Percentiles rank a stretch among this genome's conserved stretches.
Conservation (phyloP, 2,113 vertebrate genomes). For the Carassius carassius region DNA sequence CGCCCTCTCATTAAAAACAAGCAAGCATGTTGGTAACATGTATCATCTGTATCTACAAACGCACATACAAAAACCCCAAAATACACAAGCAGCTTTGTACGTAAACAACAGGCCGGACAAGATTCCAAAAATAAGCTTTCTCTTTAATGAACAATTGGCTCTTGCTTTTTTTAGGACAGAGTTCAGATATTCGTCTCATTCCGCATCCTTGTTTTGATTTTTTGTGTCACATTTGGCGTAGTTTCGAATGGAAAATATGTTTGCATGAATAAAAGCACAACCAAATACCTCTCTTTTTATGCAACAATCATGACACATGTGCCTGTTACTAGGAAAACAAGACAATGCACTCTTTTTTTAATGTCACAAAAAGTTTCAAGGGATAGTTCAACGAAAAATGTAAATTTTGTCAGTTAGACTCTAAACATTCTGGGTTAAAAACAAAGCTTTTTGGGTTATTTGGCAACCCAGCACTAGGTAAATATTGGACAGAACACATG, state of each 20-base stretch:
- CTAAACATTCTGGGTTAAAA: too few relatives aligned
- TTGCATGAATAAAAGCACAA: not conserved
- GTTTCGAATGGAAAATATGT: not conserved
- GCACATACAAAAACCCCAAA: not conserved
- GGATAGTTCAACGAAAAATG: too few relatives aligned
- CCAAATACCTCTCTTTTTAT: not conserved
- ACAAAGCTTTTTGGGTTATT: too few relatives aligned
- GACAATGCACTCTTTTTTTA: not conserved
- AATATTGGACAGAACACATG: too few relatives aligned
- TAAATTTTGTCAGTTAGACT: not conserved
- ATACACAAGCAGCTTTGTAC: conserved; percentile 21
- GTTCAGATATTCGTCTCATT: conserved; percentile 16
- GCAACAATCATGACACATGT: not conserved
- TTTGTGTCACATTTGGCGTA: not conserved
- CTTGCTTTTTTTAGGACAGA: conserved; percentile 41
- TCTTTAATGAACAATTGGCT: conserved; percentile 35
- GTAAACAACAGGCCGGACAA: conserved; percentile 40
- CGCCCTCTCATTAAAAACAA: conserved; percentile 20
- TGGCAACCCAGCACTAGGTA: too few relatives aligned
- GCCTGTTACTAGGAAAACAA: not conserved
- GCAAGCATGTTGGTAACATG: not conserved
- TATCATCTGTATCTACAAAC: not conserved
- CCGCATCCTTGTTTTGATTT: not conserved
- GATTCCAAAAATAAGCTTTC: conserved; percentile 45
- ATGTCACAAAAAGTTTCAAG: not conserved